Base-by-base conservation (phyloP, 2,797 vertebrate genomes). In the Notolabrus celidotus region DNA sequence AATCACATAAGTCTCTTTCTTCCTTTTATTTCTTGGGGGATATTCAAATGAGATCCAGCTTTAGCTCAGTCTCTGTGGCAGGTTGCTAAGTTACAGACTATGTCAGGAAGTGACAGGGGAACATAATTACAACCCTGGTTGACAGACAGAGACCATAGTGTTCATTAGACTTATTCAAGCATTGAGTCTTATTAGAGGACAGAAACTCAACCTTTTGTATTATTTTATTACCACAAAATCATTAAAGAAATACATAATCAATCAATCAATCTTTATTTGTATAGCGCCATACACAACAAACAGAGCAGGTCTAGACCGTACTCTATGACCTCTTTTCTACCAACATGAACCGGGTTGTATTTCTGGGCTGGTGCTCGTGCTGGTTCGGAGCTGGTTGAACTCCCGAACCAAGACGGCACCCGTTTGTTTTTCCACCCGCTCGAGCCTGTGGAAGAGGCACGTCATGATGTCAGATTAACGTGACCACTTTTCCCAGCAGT, bases 21-120 rank as follows among this genome's bases (percentile, higher is more conserved):
- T 16, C 54, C 15, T 58, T 27, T 50, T 27, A 39, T 53, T 69
- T 73, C 57, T 38, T 29, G 10, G n/a, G n/a, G 8, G 61, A 85
- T 80, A 89, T 89, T 88, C 57, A 86, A 79, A 89, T 65, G 57
- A 81, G 65, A 49, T 61, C 83, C 76, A 81, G 87, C 85, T 88
- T 82, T 79, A 82, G 71, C 80, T 59, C 56, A 0, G 39, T 82
- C 73, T 74, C 73, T 74, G 63, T 61, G 55, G 75, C 71, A 60
- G 66, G 91, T 92, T 93, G 91, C 91, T 88, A 88, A 80, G 92
- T 73, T 83, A 93, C 88, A 57, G 84, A 22, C 73, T 31, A 61
- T 86, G 89, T 87, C 79, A 88, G 82, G 84, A 91, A 84, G 82
- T 83, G 87, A 89, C 85, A 86, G 14, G 77, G 60, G 58, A 80